Conservation (phyloP, 2,888 invertebrate species). For the Orthosia gothica region DNA sequence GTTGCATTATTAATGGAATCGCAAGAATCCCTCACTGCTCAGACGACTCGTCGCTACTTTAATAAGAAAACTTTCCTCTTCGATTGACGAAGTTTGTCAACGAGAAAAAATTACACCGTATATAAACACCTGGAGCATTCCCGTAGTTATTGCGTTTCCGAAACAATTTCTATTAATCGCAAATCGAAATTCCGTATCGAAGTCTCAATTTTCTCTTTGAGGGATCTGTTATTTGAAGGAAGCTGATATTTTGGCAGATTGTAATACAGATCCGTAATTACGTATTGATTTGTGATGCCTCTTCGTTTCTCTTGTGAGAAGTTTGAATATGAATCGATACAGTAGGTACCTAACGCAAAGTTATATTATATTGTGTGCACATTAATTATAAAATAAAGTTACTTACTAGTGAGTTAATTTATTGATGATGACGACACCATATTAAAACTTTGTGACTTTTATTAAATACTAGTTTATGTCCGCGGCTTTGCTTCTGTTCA, state of each 20-base stretch:
- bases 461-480: no score
- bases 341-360: neutral
- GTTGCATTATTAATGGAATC: slow-evolving; percentile 72
- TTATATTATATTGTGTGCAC: neutral
- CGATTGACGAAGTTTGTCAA: slow-evolving; percentile 79
- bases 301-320: slow-evolving; percentile 17
- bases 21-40: slow-evolving; percentile 65
- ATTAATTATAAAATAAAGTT: no score
- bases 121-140: slow-evolving; percentile 64
- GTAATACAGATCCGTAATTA: slow-evolving; percentile 32
- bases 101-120: slow-evolving; percentile 70
- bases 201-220: slow-evolving; percentile 47
- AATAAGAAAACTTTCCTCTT: slow-evolving; percentile 80
- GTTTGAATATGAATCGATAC: neutral
- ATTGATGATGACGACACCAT: no score
- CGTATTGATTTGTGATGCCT: slow-evolving; percentile 9
- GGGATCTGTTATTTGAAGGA: slow-evolving; percentile 24
- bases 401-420: no score
- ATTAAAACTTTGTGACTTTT: no score
- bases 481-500: no score
- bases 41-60: slow-evolving; percentile 70
- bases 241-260: slow-evolving; percentile 29
- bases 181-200: slow-evolving; percentile 34
- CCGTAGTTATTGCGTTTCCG: slow-evolving; percentile 43
- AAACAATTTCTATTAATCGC: slow-evolving; percentile 53